Evolutionary conservation across 2,113 vertebrate species (phyloP).

Genomic region (Chinchilla lanigera): DNA sequence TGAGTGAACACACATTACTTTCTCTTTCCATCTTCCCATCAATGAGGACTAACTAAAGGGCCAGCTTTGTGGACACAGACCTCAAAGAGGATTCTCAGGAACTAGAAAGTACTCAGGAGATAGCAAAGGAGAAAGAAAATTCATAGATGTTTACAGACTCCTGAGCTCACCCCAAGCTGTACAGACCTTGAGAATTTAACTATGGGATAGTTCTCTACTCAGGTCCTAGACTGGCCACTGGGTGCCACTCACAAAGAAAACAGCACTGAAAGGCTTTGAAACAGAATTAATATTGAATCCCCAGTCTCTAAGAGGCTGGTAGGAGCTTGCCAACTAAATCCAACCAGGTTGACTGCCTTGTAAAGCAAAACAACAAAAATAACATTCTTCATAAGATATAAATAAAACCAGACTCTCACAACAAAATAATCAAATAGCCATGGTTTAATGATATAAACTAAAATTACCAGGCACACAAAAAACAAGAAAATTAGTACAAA

Average conservation of each 20-base stretch:
- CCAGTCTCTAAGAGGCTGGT: background rate
- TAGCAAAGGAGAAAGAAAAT: background rate
- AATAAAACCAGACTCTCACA: background rate
- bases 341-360: background rate
- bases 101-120: background rate
- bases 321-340: background rate
- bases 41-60: background rate
- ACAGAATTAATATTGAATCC: background rate
- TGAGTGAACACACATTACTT: background rate
- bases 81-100: background rate
- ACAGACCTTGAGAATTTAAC: background rate
- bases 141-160: background rate
- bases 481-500: constrained; percentile 37
- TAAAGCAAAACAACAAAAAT: constrained; percentile 18
- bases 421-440: background rate
- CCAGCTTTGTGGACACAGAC: background rate
- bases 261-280: background rate
- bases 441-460: background rate
- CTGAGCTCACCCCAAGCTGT: background rate
- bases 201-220: background rate
- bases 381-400: constrained; percentile 41
- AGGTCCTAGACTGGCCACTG: background rate
- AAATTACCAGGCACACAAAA: constrained; percentile 6
- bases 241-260: background rate
- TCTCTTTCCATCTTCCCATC: background rate